Percentiles rank a stretch among this genome's conserved stretches.
These are phyloP conservation scores for Monodelphis domestica DNA, from an alignment of 2,797 vertebrate species.

Conservation along the genomic window DNA sequence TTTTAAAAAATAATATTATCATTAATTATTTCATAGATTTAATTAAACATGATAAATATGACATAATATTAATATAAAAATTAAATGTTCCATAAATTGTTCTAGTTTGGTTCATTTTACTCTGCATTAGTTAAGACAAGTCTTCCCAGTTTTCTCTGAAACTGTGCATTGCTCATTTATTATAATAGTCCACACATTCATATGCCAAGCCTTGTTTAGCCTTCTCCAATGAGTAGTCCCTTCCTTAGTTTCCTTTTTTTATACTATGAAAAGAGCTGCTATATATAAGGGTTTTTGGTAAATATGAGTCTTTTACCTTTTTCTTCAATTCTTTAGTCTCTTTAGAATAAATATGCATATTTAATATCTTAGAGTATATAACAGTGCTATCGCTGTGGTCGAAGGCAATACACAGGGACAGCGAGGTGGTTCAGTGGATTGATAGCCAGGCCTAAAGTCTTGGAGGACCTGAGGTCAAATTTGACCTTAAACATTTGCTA, in stretches of 20 bases:
- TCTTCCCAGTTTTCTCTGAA: not conserved
- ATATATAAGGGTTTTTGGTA: not conserved
- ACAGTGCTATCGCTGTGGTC: not conserved
- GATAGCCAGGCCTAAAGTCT: no score
- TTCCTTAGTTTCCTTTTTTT: not conserved
- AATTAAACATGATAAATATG: no score
- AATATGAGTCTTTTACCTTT: not conserved
- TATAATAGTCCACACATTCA: not conserved
- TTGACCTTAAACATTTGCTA: no score
- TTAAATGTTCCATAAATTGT: not conserved
- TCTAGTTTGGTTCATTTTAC: not conserved
- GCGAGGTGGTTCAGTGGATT: no score
- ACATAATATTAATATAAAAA: no score
- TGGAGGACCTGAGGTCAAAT: no score
- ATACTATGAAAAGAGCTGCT: not conserved
- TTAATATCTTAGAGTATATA: no score
- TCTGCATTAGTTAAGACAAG: not conserved
- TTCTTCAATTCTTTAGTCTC: not conserved
- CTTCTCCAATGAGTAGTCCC: not conserved
- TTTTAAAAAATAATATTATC: not conserved
- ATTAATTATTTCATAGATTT: no score
- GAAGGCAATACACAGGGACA: not conserved
- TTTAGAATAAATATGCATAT: no score
- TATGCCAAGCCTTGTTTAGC: not conserved
- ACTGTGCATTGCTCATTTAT: not conserved